These are phyloP conservation scores for Mycogona germanica DNA, from an alignment of 2,888 invertebrate genomes.

Conservation along the genomic window DNA sequence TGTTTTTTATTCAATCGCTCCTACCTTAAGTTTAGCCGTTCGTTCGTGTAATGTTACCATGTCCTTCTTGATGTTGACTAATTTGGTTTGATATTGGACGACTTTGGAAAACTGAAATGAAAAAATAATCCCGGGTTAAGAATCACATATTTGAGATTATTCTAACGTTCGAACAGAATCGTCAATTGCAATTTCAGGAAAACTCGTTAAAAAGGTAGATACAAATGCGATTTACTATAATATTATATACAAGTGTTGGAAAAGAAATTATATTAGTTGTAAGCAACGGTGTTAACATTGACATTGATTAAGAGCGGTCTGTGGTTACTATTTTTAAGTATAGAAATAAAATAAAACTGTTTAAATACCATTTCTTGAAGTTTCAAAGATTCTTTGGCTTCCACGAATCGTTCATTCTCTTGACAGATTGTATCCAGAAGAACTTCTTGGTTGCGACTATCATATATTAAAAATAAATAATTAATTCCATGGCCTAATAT, in stretches of 20 bases:
- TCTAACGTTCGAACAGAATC: background rate
- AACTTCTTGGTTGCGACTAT: constrained; percentile 32
- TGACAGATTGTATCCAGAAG: constrained; percentile 33
- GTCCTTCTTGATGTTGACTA: constrained; percentile 10
- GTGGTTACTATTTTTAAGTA: no score
- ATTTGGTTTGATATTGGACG: constrained; percentile 11
- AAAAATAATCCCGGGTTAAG: background rate
- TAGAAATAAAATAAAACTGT: no score
- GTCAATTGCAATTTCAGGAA: no score
- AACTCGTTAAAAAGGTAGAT: no score
- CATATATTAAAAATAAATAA: background rate
- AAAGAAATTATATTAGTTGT: no score
- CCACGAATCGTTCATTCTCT: constrained; percentile 32
- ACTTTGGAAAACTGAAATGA: constrained; percentile 13
- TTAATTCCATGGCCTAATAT: no score
- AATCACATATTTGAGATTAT: background rate
- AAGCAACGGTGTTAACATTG: no score
- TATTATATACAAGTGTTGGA: no score
- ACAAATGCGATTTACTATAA: no score
- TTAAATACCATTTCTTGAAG: constrained; percentile 27
- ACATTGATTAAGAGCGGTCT: no score
- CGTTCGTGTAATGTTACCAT: constrained; percentile 14
- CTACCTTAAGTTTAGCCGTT: constrained; percentile 9
- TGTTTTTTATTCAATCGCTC: background rate
- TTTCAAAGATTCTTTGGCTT: constrained; percentile 20